These are phyloP conservation scores for Limnephilus marmoratus DNA, from an alignment of 2,888 invertebrate species.

Conservation along the genomic window DNA sequence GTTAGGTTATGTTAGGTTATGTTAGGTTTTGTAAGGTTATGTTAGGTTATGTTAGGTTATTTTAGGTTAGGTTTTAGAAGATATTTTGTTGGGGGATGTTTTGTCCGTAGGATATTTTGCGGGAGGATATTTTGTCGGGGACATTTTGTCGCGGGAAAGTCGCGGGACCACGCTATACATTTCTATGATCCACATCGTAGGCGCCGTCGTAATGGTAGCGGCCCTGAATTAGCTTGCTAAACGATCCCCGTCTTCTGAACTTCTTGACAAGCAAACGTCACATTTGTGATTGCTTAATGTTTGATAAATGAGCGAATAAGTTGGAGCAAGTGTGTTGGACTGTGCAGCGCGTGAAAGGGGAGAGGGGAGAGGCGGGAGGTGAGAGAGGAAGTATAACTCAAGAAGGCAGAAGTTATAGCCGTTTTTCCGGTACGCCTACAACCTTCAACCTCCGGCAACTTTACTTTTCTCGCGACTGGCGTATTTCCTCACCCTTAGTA, in stretches of 20 bases:
- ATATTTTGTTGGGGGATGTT: no score
- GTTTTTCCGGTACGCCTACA: not conserved
- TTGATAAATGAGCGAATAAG: constrained; percentile 2
- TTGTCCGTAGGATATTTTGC: no score
- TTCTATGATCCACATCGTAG: not conserved
- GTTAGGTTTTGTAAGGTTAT: no score
- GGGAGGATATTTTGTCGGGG: no score
- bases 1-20: no score
- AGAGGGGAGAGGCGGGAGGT: not conserved
- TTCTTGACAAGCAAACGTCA: not conserved
- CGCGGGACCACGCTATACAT: no score
- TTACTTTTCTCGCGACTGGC: not conserved
- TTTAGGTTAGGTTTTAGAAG: no score
- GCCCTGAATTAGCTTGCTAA: not conserved
- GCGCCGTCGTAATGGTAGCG: not conserved
- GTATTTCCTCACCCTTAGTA: not conserved
- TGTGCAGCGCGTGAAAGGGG: not conserved
- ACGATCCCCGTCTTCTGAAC: not conserved
- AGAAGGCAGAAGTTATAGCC: not conserved
- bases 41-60: no score
- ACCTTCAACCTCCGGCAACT: not conserved
- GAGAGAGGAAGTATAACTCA: not conserved
- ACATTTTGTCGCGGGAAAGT: no score
- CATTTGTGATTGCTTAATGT: not conserved
- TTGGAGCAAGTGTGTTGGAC: constrained; percentile 2